Conservation (phyloP, 2,888 invertebrate species). For the Eumacrocentrus americanus region DNA sequence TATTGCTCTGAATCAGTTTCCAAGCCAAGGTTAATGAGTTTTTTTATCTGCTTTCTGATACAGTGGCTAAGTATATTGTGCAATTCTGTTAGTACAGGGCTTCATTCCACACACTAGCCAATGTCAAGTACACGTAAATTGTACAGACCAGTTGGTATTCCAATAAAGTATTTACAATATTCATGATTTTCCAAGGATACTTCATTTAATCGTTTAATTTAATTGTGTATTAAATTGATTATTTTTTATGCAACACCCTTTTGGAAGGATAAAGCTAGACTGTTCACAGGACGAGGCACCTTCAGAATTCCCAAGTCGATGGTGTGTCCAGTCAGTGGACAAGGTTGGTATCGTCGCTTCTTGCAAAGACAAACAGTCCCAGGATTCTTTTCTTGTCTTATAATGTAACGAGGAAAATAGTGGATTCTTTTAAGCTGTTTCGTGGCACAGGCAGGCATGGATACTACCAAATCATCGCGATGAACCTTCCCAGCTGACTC, state of each 20-base stretch:
- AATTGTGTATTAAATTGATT: too few species aligned
- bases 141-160: neutral
- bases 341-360: slow-evolving; percentile 42
- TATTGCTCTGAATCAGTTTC: too few species aligned
- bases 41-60: too few species aligned
- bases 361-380: slow-evolving; percentile 12
- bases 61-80: too few species aligned
- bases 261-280: slow-evolving; percentile 48
- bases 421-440: slow-evolving; percentile 48
- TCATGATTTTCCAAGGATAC: neutral
- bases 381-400: slow-evolving; percentile 44
- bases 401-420: slow-evolving; percentile 50
- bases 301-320: slow-evolving; percentile 50
- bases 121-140: neutral
- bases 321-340: slow-evolving; percentile 51
- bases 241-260: slow-evolving; percentile 38
- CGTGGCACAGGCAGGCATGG: slow-evolving; percentile 46
- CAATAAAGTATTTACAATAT: neutral
- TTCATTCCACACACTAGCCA: neutral
- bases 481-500: slow-evolving; percentile 59
- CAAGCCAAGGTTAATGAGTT: too few species aligned
- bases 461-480: slow-evolving; percentile 43
- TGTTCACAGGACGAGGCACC: slow-evolving; percentile 40
- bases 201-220: too few species aligned
- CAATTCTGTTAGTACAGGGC: too few species aligned